Conservation (phyloP, 2,113 vertebrate genomes). For the Leucosticte australis region DNA sequence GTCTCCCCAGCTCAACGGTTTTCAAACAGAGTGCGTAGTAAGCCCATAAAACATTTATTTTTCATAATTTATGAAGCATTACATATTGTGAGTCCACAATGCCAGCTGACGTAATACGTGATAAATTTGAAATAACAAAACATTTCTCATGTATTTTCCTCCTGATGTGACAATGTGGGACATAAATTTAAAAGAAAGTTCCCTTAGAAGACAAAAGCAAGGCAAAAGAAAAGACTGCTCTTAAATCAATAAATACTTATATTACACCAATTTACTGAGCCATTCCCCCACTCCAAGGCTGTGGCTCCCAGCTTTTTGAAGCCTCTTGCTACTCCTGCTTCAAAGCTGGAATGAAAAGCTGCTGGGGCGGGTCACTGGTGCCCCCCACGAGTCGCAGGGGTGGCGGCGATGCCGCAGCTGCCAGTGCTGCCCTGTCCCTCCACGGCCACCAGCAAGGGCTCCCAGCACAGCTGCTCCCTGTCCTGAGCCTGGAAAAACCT, state of each 20-base stretch:
- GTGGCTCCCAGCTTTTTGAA: neutral
- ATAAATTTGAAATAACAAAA: conserved; percentile 72
- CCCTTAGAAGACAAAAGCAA: conserved; percentile 55
- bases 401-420: neutral
- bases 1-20: conserved; percentile 58
- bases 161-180: conserved; percentile 60
- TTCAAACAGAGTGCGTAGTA: conserved; percentile 48
- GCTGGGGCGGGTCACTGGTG: neutral
- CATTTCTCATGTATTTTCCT: conserved; percentile 69
- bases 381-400: neutral
- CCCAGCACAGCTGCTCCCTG: neutral
- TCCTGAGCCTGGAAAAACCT: conserved; percentile 28
- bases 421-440: neutral
- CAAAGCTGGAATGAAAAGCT: neutral
- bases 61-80: conserved; percentile 74
- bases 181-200: conserved; percentile 68
- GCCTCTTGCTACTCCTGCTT: neutral
- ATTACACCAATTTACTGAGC: conserved; percentile 21
- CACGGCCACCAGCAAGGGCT: neutral
- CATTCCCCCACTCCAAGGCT: neutral
- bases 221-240: conserved; percentile 26
- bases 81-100: conserved; percentile 63
- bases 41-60: conserved; percentile 66
- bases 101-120: conserved; percentile 67
- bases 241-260: conserved; percentile 48